Evolutionary conservation across 2,113 vertebrate species (phyloP), one percentile per base, ranked within the genome.

Genomic region (Dipodomys merriami): DNA sequence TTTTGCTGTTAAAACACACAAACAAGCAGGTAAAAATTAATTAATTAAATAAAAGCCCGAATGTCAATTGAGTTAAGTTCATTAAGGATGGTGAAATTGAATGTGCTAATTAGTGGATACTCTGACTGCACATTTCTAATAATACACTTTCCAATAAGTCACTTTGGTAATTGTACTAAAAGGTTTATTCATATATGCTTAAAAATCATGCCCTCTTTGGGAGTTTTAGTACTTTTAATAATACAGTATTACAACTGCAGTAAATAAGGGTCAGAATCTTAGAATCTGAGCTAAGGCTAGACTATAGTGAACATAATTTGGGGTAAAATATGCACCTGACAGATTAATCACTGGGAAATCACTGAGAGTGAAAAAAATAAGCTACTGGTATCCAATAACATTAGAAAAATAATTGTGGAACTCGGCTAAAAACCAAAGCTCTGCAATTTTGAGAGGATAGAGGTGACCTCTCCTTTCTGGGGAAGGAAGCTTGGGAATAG

Each of bases 51-150:
- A 69, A 92, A 83, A 92, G 7, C 49, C 23, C 20, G 91, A 94
- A 95, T 94, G 85, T 62, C 86, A 92, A n/a, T 74, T 74, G 29
- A 93, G 16, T 91, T 92, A 88, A 77, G 35, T 95, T 96, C 79
- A 95, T 95, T 95, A 91, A 90, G 64, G 13, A 91, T 65, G 27
- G 25, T 64, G 5, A 97, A 95, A 93, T 81, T 86, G 93, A 60
- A 94, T 91, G 53, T 96, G 85, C 89, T 93, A 91, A 93, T 94
- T 96, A 96, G 18, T 71, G 57, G 30, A 35, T 62, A 60, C 25
- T 65, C 35, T 86, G n/a, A 85, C 91, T 65, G 60, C 5, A 87
- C 82, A 77, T 90, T 90, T 93, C 57, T 44, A 49, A 29, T 93
- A 7, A 46, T 35, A 72, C 10, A 35, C 7, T 64, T 80, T 73